Percentiles rank a stretch among this genome's conserved stretches.
Evolutionary conservation across 1,140 invertebrate species (phyloP).

Genomic region (Harlomillsia oculata): DNA sequence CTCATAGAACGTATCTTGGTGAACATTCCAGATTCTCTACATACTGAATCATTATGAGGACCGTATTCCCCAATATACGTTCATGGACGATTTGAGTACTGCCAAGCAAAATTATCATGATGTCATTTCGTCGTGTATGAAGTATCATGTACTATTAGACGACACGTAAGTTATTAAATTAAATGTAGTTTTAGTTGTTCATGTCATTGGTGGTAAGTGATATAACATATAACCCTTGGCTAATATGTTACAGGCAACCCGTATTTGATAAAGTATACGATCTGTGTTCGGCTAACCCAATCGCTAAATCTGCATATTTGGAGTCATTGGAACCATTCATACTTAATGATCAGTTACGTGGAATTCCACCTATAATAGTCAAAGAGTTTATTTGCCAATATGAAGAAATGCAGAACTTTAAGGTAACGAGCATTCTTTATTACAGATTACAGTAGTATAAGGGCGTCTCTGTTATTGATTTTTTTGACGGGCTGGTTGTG

Average conservation of each 20-base stretch:
- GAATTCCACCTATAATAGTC: slow-evolving; percentile 54
- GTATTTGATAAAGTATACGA: slow-evolving; percentile 49
- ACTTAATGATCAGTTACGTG: slow-evolving; percentile 45
- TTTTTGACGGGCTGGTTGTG: too few species aligned
- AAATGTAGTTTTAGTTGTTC: background rate
- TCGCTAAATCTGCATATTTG: slow-evolving; percentile 43
- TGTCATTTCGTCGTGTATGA: slow-evolving; percentile 44
- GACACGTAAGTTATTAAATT: slow-evolving; percentile 36
- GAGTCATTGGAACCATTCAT: slow-evolving; percentile 45
- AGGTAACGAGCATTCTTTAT: too few species aligned
- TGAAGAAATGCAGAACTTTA: slow-evolving; percentile 45
- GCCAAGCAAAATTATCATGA: slow-evolving; percentile 38
- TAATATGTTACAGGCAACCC: slow-evolving; percentile 40
- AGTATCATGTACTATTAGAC: slow-evolving; percentile 43
- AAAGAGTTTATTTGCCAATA: slow-evolving; percentile 55
- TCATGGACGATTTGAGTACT: slow-evolving; percentile 32
- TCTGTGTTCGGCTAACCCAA: slow-evolving; percentile 41
- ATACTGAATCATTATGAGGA: slow-evolving; percentile 47
- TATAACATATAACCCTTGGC: slow-evolving; percentile 1
- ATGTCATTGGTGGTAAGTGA: slow-evolving; percentile 4
- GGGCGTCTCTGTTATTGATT: too few species aligned
- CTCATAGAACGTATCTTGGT: background rate
- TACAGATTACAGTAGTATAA: too few species aligned
- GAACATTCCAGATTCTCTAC: slow-evolving; percentile 45
- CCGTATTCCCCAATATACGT: slow-evolving; percentile 32